Evolutionary conservation across 1,140 invertebrate genomes (phyloP), one percentile per base, ranked within the genome.

Genomic region (Lasioglossum baleicum): DNA sequence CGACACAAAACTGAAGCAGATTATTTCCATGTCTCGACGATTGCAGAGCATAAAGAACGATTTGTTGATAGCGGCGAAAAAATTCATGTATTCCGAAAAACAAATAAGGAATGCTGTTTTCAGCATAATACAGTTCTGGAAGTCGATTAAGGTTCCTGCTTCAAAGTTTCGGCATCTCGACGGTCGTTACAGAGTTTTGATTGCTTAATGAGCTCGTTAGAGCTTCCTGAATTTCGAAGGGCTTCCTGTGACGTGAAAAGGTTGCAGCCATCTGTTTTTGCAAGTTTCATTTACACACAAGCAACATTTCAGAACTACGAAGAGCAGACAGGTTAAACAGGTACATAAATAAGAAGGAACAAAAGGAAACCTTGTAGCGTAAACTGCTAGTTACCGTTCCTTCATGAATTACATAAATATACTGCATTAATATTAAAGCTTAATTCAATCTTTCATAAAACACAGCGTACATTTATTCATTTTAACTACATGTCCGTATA

Each of bases 141-240:
- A 84, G 75, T 83, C 61, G 48, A 83, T 83, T 72, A 84, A 75
- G 10, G 31, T 31, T n/a, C 13, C 51, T 40, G 60, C 56, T 64
- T 26, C 42, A n/a, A 80, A 83, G 72, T 83, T 83, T 80, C 70
- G 76, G 68, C 82, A 74, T 60, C 78, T 75, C 26, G 40, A 7
- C 56, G 44, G 8, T 66, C 60, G 60, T 71, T 20, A 48, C 69
- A 66, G 76, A 60, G 68, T 44, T 70, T 60, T 79, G 58, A 51
- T 73, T 58, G 77, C 77, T 74, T 79, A 58, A 63, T 58, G 66
- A 68, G 56, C 70, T 84, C 60, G 31, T 74, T 80, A 74, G 53
- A 64, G n/a, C 64, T 74, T 80, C 53, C 42, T 63, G 75, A 77
- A 77, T 70, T 70, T 51, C 15, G 11, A 63, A 26, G 51, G 31